Conservation (phyloP, 2,888 invertebrate species). For the Tolmerus cingulatus region DNA sequence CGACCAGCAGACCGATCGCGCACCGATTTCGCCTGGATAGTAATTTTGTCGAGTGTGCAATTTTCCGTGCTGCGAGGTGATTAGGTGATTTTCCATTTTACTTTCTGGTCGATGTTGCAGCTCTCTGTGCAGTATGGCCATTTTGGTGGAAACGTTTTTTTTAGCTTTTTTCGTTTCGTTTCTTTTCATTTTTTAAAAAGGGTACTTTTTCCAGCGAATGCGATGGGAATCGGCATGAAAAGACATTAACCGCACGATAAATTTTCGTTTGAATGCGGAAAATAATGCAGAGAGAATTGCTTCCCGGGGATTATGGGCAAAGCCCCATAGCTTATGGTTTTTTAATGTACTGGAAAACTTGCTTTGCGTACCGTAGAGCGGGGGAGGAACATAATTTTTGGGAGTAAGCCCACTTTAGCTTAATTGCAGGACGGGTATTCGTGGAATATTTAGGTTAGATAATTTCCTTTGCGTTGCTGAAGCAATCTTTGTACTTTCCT, state of each 20-base stretch:
- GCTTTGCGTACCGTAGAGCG: not conserved
- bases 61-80: not conserved
- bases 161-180: not conserved
- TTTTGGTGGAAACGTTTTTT: not conserved
- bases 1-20: not conserved
- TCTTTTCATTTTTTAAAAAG: not conserved
- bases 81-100: not conserved
- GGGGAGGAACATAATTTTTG: not conserved
- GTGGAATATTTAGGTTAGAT: not conserved
- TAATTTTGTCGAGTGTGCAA: not conserved
- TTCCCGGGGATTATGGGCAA: not conserved
- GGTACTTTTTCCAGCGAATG: not conserved
- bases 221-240: not conserved
- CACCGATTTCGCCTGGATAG: not conserved
- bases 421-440: not conserved
- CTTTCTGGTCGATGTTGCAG: not conserved
- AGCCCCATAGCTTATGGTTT: not conserved
- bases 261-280: not conserved
- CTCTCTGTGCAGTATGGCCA: not conserved
- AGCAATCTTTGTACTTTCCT: not conserved
- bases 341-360: not conserved
- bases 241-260: not conserved
- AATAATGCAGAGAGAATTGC: not conserved
- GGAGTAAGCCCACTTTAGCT: not conserved
- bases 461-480: not conserved